Evolutionary conservation across 2,113 vertebrate species (phyloP).

Genomic region (Ophiodon elongatus): DNA sequence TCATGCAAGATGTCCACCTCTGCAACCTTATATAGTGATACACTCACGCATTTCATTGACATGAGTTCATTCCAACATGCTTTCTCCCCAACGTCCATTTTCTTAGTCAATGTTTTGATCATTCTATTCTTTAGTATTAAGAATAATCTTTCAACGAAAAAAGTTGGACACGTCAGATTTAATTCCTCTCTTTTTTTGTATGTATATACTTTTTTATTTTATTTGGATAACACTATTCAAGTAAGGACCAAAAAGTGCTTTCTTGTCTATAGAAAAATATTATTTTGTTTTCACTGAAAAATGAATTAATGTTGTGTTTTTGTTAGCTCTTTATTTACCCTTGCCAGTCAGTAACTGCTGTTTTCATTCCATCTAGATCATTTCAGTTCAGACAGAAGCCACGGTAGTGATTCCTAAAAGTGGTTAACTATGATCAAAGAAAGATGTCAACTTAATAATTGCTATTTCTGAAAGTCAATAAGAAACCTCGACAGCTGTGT

Average conservation of each 20-base stretch:
- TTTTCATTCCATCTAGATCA: not conserved
- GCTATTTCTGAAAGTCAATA: not conserved
- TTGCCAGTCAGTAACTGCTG: not conserved
- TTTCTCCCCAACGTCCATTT: not conserved
- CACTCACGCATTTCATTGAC: not conserved
- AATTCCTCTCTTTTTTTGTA: not conserved
- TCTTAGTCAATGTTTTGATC: not conserved
- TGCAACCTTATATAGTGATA: not conserved
- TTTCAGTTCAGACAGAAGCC: not conserved
- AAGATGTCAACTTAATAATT: not conserved
- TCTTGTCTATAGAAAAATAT: not conserved
- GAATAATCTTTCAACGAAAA: not conserved
- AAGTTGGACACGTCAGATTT: not conserved
- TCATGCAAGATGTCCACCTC: slow-evolving; percentile 7
- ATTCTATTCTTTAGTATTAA: not conserved
- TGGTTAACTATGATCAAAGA: not conserved
- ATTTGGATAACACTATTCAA: not conserved
- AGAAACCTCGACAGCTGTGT: not conserved
- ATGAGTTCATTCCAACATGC: not conserved
- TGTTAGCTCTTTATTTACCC: not conserved
- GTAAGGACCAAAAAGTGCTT: not conserved
- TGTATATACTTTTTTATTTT: not conserved
- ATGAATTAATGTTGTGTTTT: not conserved
- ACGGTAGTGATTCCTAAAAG: not conserved
- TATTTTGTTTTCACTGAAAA: not conserved